Evolutionary conservation across 2,888 invertebrate species (phyloP).

Genomic region (Omphaloscelis lunosa): DNA sequence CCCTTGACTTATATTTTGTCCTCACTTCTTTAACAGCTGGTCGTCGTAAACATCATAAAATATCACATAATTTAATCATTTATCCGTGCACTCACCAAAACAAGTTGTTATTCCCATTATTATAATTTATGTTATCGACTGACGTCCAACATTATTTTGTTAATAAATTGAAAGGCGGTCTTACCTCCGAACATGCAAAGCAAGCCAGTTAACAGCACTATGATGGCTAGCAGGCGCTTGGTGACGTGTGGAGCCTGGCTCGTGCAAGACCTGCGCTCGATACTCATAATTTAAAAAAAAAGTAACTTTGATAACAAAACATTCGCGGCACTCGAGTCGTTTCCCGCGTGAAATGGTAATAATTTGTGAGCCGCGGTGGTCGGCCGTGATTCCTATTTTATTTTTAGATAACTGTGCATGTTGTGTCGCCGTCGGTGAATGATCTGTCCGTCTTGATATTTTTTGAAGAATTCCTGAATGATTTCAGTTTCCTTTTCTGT

Average conservation of each 20-base stretch:
- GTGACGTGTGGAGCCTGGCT: slow-evolving; percentile 81
- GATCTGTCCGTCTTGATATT: slow-evolving; percentile 72
- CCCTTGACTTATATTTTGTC: neutral
- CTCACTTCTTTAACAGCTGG: slow-evolving; percentile 1
- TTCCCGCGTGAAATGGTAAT: slow-evolving; percentile 65
- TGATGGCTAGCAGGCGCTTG: slow-evolving; percentile 79
- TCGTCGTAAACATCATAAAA: slow-evolving; percentile 26
- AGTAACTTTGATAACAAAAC: slow-evolving; percentile 43
- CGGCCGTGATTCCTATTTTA: slow-evolving; percentile 81
- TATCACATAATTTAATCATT: slow-evolving; percentile 17
- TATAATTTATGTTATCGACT: slow-evolving; percentile 55
- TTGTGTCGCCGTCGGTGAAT: slow-evolving; percentile 81
- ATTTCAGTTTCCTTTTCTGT: slow-evolving; percentile 61
- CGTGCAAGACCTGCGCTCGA: slow-evolving; percentile 76
- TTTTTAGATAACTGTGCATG: slow-evolving; percentile 80
- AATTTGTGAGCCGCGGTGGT: slow-evolving; percentile 61
- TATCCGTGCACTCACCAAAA: slow-evolving; percentile 11
- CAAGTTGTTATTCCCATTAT: slow-evolving; percentile 27
- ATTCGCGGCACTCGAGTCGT: slow-evolving; percentile 60
- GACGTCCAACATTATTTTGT: slow-evolving; percentile 49
- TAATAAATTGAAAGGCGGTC: slow-evolving; percentile 71
- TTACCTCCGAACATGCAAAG: slow-evolving; percentile 86
- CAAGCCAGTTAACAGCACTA: slow-evolving; percentile 81
- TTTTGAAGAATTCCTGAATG: slow-evolving; percentile 65
- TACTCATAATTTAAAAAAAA: slow-evolving; percentile 72